Percentiles rank a stretch among this genome's conserved stretches.
phyloP scores from a whole-genome alignment of 2,797 vertebrate genomes.

The Pagetopsis macropterus region DNA sequence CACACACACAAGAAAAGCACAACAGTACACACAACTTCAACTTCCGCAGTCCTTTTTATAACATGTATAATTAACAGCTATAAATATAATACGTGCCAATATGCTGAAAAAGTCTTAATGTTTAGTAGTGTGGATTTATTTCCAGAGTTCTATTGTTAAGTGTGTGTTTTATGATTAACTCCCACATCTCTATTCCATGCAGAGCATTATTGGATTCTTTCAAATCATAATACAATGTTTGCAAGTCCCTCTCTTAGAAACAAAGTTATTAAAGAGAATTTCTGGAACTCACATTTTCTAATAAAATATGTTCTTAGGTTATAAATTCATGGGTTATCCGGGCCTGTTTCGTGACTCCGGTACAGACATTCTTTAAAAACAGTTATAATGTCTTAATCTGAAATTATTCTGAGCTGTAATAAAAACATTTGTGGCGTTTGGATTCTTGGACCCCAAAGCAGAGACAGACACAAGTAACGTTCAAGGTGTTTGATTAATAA shows the following conservation, averaged over 20 bases:
- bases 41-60: not conserved
- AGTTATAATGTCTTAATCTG: not conserved
- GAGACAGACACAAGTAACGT: no score
- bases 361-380: not conserved
- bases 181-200: not conserved
- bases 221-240: not conserved
- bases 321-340: not conserved
- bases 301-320: not conserved
- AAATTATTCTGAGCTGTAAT: not conserved
- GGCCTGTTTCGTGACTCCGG: not conserved
- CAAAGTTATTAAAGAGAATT: not conserved
- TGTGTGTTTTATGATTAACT: not conserved
- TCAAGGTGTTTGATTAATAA: no score
- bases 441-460: no score
- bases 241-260: not conserved
- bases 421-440: no score
- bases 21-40: slow-evolving; percentile 12
- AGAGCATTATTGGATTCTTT: not conserved
- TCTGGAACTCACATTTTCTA: no score
- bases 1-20: slow-evolving; percentile 9
- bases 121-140: not conserved
- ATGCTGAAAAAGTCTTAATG: not conserved
- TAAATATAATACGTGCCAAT: not conserved
- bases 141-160: not conserved
- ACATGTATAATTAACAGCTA: not conserved